A percentile compares a stretch with the other conserved stretches of the same genome.
Evolutionary conservation across 2,888 invertebrate genomes (phyloP).

Genomic region (Sarcophaga variegata): DNA sequence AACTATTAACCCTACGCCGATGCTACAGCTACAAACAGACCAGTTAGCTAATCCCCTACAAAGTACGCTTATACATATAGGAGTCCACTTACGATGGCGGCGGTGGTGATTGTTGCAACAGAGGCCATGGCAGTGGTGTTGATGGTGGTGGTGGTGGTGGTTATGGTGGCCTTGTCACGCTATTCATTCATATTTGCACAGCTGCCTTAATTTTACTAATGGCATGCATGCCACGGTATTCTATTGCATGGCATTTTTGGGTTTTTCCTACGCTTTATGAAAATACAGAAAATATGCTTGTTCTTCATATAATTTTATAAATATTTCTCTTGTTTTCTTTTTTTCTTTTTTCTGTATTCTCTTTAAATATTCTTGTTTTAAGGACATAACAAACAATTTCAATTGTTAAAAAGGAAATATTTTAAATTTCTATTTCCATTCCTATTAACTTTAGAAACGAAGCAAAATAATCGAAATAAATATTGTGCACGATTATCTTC

Average conservation of each 20-base stretch:
- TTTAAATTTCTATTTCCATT: slow-evolving; percentile 36
- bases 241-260: slow-evolving; percentile 33
- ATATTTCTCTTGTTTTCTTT: background rate
- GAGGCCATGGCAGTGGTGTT: slow-evolving; percentile 1
- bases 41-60: slow-evolving; percentile 35
- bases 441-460: background rate
- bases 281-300: slow-evolving; percentile 35
- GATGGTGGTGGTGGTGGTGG: slow-evolving; percentile 13
- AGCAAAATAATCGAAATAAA: background rate
- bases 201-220: slow-evolving; percentile 67
- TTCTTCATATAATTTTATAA: slow-evolving; percentile 13
- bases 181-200: slow-evolving; percentile 62
- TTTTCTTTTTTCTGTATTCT: background rate
- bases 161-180: slow-evolving; percentile 57
- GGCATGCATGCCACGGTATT: background rate
- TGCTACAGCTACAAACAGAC: background rate
- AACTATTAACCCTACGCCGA: slow-evolving; percentile 42
- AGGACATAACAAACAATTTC: slow-evolving; percentile 5
- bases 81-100: slow-evolving; percentile 7
- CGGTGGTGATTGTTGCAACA: background rate
- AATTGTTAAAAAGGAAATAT: slow-evolving; percentile 27
- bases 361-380: background rate
- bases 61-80: background rate
- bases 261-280: slow-evolving; percentile 37
- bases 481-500: slow-evolving; percentile 26